Base-by-base conservation (phyloP, 2,797 vertebrate genomes). In the Falco concolor region DNA sequence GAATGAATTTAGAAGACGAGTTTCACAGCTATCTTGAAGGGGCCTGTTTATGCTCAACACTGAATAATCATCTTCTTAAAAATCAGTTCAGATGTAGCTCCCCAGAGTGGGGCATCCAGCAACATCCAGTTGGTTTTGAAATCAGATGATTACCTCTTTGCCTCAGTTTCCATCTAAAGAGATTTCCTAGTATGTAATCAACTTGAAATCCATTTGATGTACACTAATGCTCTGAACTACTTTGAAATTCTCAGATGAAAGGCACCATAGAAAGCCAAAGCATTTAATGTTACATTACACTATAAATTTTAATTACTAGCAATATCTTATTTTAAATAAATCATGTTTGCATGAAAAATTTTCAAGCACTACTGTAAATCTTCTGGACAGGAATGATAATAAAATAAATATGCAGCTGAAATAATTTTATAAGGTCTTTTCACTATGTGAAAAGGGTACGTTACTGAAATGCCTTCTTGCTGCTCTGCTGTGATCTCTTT, bases 241-340 rank as follows among this genome's bases (percentile, higher is more conserved):
- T 95, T 91, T 96, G 92, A 94, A 96, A 96, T 88, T 93, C 67
- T 86, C 63, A 94, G 82, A 92, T 95, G 76, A 95, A 94, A 96
- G 92, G 54, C 86, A 76, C 54, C 15, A 44, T 28, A 86, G 84
- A 88, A 96, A 85, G 63, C 72, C 59, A 84, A 82, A 93, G 85
- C 30, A 70, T 86, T 93, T 86, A 69, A 67, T 84, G 32, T 94
- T 89, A 84, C n/a, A 22, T 91, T 94, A 68, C 65, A 38, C 81
- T 67, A 91, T 89, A 93, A 81, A 91, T 94, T 95, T 88, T 92
- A 96, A 95, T 95, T 95, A 92, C 53, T 45, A 81, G 69, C 59
- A 92, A 36, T 87, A 84, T 72, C 73, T 84, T 83, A 40, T 80
- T 97, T 93, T 87, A 78, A 94, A 95, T 95, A 92, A 95, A 92